Percentiles rank a stretch among this genome's conserved stretches.
Conservation (phyloP, 2,888 invertebrate species). For the Xylota sylvarum region DNA sequence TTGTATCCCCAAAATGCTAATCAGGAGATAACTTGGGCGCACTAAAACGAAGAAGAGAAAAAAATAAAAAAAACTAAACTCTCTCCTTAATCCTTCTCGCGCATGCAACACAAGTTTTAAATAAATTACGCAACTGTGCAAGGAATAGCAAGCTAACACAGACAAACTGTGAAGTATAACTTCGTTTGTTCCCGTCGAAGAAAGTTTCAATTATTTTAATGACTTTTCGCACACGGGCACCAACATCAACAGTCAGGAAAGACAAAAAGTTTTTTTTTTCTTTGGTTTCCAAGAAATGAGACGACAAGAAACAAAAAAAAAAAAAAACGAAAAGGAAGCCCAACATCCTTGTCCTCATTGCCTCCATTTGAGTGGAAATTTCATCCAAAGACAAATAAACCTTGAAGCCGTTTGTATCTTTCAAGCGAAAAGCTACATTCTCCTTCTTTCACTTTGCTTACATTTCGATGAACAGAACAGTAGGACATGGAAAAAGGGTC, state of each 20-base stretch:
- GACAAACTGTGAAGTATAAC: constrained; percentile 35
- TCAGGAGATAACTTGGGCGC: constrained; percentile 20
- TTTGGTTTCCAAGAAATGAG: background rate
- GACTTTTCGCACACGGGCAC: constrained; percentile 24
- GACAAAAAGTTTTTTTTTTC: background rate
- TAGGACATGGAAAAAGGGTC: constrained; percentile 17
- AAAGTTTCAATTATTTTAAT: constrained; percentile 46
- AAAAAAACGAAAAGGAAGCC: background rate
- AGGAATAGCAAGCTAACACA: background rate
- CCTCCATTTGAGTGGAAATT: constrained; percentile 34
- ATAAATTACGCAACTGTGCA: constrained; percentile 45
- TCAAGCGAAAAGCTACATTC: constrained; percentile 19
- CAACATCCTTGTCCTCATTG: constrained; percentile 13
- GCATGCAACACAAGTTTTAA: constrained; percentile 44
- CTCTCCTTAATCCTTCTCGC: background rate
- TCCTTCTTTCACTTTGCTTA: constrained; percentile 7
- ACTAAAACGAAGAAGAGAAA: background rate
- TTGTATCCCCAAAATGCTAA: constrained; percentile 33
- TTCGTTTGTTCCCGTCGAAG: constrained; percentile 35
- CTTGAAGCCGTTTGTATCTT: constrained; percentile 40
- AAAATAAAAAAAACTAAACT: background rate
- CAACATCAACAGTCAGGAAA: background rate
- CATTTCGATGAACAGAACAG: constrained; percentile 14
- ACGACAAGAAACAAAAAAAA: background rate
- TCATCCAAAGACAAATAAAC: constrained; percentile 26